A percentile compares a stretch with the other conserved stretches of the same genome.
Conservation (phyloP, 1,140 invertebrate genomes). For the Neotoxoptera formosana region DNA sequence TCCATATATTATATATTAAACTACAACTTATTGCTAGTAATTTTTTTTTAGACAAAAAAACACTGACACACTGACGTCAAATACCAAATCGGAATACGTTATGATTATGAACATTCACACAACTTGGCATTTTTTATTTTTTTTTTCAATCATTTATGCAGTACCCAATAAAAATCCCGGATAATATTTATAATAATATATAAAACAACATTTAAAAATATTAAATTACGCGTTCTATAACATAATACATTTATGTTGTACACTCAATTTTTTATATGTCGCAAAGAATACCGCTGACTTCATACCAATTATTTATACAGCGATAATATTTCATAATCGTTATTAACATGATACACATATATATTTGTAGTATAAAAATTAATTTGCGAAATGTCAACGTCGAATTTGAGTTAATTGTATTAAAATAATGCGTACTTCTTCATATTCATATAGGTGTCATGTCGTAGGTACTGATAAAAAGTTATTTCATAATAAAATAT, state of each 20-base stretch:
- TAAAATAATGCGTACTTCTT: background rate
- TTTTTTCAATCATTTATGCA: background rate
- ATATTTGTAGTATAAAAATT: background rate
- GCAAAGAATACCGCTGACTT: background rate
- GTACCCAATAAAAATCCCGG: background rate
- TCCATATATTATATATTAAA: background rate
- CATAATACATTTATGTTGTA: background rate
- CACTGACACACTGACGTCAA: background rate
- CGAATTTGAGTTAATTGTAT: background rate
- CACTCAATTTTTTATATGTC: background rate
- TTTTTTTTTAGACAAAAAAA: background rate
- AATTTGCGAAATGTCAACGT: background rate
- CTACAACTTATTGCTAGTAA: background rate
- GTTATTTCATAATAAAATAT: background rate
- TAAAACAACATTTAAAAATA: conserved; percentile 27
- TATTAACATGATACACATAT: background rate
- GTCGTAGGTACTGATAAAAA: background rate
- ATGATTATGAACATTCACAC: background rate
- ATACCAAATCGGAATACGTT: background rate
- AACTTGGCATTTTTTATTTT: background rate
- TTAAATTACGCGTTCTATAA: conserved; percentile 30
- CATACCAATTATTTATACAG: background rate
- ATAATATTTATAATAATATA: background rate
- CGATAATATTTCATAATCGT: background rate
- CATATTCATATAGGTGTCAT: background rate